Evolutionary conservation across 1,140 invertebrate genomes (phyloP), one percentile per base, ranked within the genome.

Genomic region (Brachionus asplanchnoidis): DNA sequence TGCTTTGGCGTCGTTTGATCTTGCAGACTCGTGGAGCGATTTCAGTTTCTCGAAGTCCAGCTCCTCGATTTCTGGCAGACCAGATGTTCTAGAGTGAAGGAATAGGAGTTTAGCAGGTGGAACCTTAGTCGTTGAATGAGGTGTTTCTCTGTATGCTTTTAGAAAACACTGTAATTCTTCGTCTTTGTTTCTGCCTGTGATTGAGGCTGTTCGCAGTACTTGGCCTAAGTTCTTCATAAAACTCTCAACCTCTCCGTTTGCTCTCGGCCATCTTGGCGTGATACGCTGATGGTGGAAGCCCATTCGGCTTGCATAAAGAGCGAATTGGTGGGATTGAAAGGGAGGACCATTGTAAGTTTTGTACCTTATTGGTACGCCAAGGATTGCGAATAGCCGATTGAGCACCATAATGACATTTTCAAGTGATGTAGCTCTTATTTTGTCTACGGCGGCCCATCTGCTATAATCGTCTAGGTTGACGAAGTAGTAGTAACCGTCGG

Each of bases 251-350:
- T 86, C 85, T 12, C 70, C 85, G 85, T 85, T 86, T 23, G 80
- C 85, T 79, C 42, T 85, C 32, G 85, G 73, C 26, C 75, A 68
- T 56, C 46, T 0, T 78, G 85, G 85, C 28, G 85, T 87, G 85
- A 85, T 82, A 42, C 36, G 20, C 12, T 68, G 85, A 68, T 86
- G 85, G 5, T 3, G 42, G 23, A 86, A 85, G 9, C 84, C 78
- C 36, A 73, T 20, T 46, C 84, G 32, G 32, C 75, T 84, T 1
- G 77, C 50, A 28, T 28, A 28, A 28, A 28, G 26, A 28, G 26
- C 26, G 26, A 28, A 28, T 28, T 28, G 26, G 26, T 28, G 26
- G 26, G 26, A 28, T 28, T 28, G 26, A 28, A 28, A 28, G 26
- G 26, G 26, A 28, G 26, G 26, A 28, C 26, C 26, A 28, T 28